phyloP scores from a whole-genome alignment of 1,140 invertebrate species.

The Drosophila lini region DNA sequence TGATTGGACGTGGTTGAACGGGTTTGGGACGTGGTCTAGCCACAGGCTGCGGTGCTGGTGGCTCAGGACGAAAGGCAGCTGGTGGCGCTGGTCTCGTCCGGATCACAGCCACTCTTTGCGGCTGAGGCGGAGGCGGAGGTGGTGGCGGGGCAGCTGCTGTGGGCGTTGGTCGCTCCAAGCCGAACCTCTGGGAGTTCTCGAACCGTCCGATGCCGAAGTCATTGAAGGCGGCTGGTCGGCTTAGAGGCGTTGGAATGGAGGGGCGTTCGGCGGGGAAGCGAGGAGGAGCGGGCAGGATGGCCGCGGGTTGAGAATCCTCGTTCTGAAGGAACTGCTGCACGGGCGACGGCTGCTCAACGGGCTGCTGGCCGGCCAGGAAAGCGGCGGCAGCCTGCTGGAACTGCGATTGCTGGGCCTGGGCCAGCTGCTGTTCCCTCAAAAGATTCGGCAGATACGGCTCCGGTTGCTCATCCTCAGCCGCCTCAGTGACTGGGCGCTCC shows the following conservation, averaged over 20 bases:
- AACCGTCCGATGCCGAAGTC: slow-evolving; percentile 78
- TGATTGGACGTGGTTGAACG: slow-evolving; percentile 67
- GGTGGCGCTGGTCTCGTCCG: slow-evolving; percentile 53
- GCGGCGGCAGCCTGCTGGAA: slow-evolving; percentile 82
- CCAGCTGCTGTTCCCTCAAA: slow-evolving; percentile 69
- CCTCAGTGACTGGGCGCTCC: slow-evolving; percentile 87
- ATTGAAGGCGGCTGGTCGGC: slow-evolving; percentile 63
- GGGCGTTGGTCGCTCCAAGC: slow-evolving; percentile 56
- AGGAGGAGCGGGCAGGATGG: slow-evolving; percentile 84
- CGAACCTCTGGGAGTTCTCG: slow-evolving; percentile 69
- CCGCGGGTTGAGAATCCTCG: slow-evolving; percentile 83
- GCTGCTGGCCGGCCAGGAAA: slow-evolving; percentile 82
- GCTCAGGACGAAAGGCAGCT: slow-evolving; percentile 51
- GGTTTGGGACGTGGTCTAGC: slow-evolving; percentile 71
- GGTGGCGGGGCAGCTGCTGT: slow-evolving; percentile 47
- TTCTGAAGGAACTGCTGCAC: slow-evolving; percentile 71
- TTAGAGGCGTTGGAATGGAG: slow-evolving; percentile 38
- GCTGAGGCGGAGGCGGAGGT: slow-evolving; percentile 37
- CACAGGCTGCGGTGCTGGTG: slow-evolving; percentile 44
- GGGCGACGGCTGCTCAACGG: slow-evolving; percentile 81
- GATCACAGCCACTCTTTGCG: slow-evolving; percentile 60
- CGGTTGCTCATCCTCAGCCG: slow-evolving; percentile 85
- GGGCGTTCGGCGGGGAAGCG: slow-evolving; percentile 82
- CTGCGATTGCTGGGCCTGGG: slow-evolving; percentile 85
- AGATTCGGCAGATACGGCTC: slow-evolving; percentile 71